These are phyloP conservation scores for Pachycephala philippinensis DNA, from an alignment of 2,113 vertebrate species.

Conservation along the genomic window DNA sequence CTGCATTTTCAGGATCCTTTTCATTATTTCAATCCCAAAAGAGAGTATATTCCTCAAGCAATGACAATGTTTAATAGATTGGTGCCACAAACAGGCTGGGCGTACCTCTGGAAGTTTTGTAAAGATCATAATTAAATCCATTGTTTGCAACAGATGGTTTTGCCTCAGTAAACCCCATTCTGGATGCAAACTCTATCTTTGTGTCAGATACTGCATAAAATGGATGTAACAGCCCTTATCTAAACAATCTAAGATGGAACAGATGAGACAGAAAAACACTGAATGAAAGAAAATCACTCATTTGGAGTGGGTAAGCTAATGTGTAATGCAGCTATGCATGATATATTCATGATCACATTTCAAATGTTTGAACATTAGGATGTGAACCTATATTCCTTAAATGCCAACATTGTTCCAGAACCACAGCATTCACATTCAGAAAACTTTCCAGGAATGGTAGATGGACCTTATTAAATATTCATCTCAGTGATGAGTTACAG, in stretches of 20 bases:
- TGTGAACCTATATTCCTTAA: not conserved
- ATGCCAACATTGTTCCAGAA: not conserved
- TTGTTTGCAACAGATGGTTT: not conserved
- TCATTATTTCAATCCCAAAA: not conserved
- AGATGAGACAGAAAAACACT: not conserved
- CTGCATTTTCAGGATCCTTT: not conserved
- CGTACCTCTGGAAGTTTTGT: not conserved
- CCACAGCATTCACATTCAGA: not conserved
- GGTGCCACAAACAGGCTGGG: not conserved
- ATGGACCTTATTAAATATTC: not conserved
- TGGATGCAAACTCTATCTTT: not conserved
- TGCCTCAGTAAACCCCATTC: not conserved
- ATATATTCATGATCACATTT: not conserved
- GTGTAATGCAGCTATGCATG: not conserved
- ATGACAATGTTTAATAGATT: fast-evolving
- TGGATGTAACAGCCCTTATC: not conserved
- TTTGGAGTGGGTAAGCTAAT: not conserved
- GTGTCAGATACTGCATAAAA: not conserved
- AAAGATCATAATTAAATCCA: not conserved
- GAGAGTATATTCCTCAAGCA: not conserved
- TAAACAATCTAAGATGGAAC: not conserved
- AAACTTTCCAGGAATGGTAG: not conserved
- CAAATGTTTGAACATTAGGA: not conserved
- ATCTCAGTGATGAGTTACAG: not conserved
- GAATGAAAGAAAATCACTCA: not conserved